Conservation (phyloP, 2,888 invertebrate species). For the Corythucha ciliata region DNA sequence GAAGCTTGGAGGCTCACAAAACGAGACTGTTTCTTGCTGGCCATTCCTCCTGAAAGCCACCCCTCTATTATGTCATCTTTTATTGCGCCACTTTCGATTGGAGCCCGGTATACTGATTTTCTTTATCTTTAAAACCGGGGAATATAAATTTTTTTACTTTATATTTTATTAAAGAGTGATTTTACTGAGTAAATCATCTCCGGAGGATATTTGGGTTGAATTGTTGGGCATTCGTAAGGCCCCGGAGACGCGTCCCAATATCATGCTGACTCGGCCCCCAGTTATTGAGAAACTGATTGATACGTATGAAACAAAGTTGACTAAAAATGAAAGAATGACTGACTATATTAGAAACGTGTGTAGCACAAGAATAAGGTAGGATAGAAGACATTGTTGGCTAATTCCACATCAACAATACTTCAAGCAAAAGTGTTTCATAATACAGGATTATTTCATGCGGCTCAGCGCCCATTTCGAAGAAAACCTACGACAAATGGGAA, state of each 20-base stretch:
- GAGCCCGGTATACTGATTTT: no score
- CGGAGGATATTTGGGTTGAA: conserved; percentile 51
- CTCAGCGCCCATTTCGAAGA: conserved; percentile 69
- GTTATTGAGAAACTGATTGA: conserved; percentile 71
- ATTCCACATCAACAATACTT: no score
- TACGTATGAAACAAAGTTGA: conserved; percentile 50
- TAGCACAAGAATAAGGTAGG: conserved; percentile 49
- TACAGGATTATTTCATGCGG: conserved; percentile 68
- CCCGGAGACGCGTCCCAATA: conserved; percentile 52
- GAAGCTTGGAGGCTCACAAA: conserved; percentile 64
- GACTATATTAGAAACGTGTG: conserved; percentile 44
- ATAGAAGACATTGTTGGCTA: no score
- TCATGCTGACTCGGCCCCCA: conserved; percentile 84
- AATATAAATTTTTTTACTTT: no score
- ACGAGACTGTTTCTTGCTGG: conserved; percentile 67
- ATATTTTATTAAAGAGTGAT: no score
- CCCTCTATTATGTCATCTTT: conserved; percentile 81
- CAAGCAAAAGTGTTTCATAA: no score
- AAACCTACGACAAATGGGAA: conserved; percentile 64
- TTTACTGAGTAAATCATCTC: conserved; percentile 52
- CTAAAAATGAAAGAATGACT: conserved; percentile 36
- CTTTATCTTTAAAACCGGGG: no score
- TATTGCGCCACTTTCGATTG: conserved; percentile 64
- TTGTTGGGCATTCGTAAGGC: conserved; percentile 23
- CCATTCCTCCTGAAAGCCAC: conserved; percentile 76